These are phyloP conservation scores for Pseudobourletiella spinata DNA, from an alignment of 1,140 invertebrate genomes.

Conservation along the genomic window DNA sequence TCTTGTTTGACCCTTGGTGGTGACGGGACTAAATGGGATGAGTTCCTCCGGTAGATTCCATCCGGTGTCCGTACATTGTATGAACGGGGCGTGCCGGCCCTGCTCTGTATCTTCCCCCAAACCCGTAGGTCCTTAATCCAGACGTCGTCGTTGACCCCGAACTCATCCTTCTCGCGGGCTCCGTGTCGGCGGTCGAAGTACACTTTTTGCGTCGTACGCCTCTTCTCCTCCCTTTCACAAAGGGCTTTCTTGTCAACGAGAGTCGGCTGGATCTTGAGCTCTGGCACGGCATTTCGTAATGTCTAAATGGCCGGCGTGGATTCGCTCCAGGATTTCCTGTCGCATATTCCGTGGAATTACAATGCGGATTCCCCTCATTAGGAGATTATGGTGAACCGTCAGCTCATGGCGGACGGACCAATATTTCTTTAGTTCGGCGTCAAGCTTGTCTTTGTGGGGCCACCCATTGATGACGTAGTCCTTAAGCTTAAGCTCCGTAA, in stretches of 20 bases:
- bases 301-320: too few relatives aligned
- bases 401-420: too few relatives aligned
- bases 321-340: too few relatives aligned
- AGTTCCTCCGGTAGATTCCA: neutral
- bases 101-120: conserved; percentile 16
- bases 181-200: conserved; percentile 25
- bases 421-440: too few relatives aligned
- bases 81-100: conserved; percentile 16
- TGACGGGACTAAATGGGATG: neutral
- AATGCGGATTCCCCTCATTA: too few relatives aligned
- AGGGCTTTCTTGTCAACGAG: neutral
- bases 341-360: too few relatives aligned
- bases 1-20: too few relatives aligned
- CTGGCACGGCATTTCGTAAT: neutral
- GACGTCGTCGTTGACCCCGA: conserved; percentile 13
- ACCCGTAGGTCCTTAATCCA: conserved; percentile 31
- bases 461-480: neutral
- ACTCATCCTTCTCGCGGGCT: neutral
- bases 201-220: conserved; percentile 19
- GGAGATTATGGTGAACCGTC: too few relatives aligned
- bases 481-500: neutral
- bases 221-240: conserved; percentile 10
- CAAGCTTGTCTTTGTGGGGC: neutral
- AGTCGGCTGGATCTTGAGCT: neutral
- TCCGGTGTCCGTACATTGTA: conserved; percentile 16